Evolutionary conservation across 1,140 invertebrate genomes (phyloP).

Genomic region (Acromyrmex echinatior): DNA sequence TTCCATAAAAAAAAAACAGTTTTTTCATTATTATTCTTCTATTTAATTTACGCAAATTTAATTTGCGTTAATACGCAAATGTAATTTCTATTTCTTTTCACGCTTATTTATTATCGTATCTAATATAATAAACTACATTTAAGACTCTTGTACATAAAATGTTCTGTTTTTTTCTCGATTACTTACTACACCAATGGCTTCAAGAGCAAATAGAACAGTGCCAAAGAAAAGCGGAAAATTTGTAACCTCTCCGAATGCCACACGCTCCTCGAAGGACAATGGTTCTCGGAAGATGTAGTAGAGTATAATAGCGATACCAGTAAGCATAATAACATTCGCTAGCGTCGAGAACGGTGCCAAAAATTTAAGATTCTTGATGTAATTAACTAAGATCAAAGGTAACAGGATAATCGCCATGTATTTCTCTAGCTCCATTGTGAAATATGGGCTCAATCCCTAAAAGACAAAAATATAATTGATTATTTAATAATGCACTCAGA

Average conservation of each 20-base stretch:
- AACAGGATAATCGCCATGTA: conserved; percentile 90
- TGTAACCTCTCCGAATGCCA: conserved; percentile 85
- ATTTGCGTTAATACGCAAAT: background rate
- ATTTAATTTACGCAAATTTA: background rate
- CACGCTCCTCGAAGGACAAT: conserved; percentile 85
- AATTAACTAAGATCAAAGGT: conserved; percentile 91
- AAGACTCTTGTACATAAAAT: background rate
- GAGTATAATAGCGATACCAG: conserved; percentile 90
- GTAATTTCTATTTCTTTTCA: background rate
- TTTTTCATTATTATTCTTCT: background rate
- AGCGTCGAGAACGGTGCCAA: conserved; percentile 91
- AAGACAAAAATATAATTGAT: conserved; percentile 36
- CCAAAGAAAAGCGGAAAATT: conserved; percentile 91
- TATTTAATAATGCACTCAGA: background rate
- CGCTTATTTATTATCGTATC: background rate
- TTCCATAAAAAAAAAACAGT: background rate
- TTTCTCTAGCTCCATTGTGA: conserved; percentile 85
- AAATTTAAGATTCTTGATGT: conserved; percentile 91
- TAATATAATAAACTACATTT: background rate
- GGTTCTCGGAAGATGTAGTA: conserved; percentile 89
- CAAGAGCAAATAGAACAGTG: conserved; percentile 92
- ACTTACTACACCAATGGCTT: conserved; percentile 89
- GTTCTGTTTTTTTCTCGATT: background rate
- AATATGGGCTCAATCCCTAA: conserved; percentile 75
- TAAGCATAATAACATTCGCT: conserved; percentile 90